phyloP scores from a whole-genome alignment of 2,888 invertebrate genomes.

The Lasioglossum vierecki region DNA sequence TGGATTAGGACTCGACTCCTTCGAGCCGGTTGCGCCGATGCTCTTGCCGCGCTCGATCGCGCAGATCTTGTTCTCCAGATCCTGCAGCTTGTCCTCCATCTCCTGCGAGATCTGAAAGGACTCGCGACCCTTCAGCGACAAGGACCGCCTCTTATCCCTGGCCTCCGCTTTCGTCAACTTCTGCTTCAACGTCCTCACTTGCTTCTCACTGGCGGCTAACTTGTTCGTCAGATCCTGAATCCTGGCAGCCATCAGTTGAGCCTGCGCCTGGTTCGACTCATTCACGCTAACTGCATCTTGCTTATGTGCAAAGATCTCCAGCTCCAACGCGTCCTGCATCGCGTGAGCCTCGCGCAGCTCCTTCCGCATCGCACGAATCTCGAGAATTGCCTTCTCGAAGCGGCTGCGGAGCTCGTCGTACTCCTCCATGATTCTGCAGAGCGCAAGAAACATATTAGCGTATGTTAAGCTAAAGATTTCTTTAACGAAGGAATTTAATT shows the following conservation, averaged over 20 bases:
- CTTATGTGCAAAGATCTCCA: slow-evolving; percentile 90
- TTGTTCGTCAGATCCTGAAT: slow-evolving; percentile 94
- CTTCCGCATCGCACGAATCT: slow-evolving; percentile 92
- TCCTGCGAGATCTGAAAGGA: slow-evolving; percentile 92
- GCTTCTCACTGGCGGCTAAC: slow-evolving; percentile 92
- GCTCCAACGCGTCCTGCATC: slow-evolving; percentile 91
- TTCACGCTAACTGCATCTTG: slow-evolving; percentile 89
- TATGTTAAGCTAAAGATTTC: not conserved
- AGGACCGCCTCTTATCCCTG: slow-evolving; percentile 91
- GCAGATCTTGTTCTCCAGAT: slow-evolving; percentile 91
- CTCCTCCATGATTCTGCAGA: slow-evolving; percentile 89
- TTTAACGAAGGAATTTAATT: slow-evolving; percentile 17
- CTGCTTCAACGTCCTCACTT: slow-evolving; percentile 91
- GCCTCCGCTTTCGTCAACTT: slow-evolving; percentile 92
- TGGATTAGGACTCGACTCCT: slow-evolving; percentile 85
- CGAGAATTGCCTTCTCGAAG: slow-evolving; percentile 92
- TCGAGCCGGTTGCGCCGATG: slow-evolving; percentile 84
- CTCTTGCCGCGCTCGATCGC: slow-evolving; percentile 86
- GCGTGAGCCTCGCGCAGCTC: slow-evolving; percentile 92
- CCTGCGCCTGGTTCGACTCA: slow-evolving; percentile 89
- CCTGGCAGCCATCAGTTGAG: slow-evolving; percentile 92
- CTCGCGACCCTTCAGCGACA: slow-evolving; percentile 93
- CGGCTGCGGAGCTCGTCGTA: slow-evolving; percentile 91
- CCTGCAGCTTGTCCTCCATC: slow-evolving; percentile 93
- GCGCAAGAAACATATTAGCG: not conserved